A percentile compares a stretch with the other conserved stretches of the same genome.
Evolutionary conservation across 2,888 invertebrate genomes (phyloP).

Genomic region (Phortica okadai): DNA sequence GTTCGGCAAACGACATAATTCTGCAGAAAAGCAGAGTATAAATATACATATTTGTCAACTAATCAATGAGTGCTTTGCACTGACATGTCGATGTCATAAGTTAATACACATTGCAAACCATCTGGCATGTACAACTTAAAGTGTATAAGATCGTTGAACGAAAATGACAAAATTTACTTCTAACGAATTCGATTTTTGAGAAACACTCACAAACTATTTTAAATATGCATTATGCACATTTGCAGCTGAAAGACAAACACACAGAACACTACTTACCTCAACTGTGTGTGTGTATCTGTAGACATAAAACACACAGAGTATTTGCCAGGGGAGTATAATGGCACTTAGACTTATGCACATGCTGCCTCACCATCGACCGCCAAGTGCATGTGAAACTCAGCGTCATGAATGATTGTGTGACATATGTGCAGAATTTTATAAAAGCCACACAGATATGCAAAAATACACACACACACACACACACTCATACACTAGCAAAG

Average conservation of each 20-base stretch:
- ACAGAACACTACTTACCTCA: conserved; percentile 27
- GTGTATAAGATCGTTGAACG: conserved; percentile 42
- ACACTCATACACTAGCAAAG: background rate
- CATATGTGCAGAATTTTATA: conserved; percentile 24
- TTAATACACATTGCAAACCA: too few relatives aligned
- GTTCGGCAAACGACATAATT: too few relatives aligned
- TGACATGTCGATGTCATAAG: too few relatives aligned
- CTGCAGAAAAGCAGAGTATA: too few relatives aligned
- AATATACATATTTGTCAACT: too few relatives aligned
- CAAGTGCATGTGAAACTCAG: background rate
- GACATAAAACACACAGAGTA: conserved; percentile 15
- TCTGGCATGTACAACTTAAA: conserved; percentile 39
- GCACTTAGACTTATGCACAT: conserved; percentile 63
- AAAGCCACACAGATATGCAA: conserved; percentile 10
- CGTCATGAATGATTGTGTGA: conserved; percentile 39
- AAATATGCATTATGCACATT: conserved; percentile 67
- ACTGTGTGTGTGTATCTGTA: background rate
- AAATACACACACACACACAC: background rate
- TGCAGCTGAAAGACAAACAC: conserved; percentile 35
- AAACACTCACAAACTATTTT: conserved; percentile 66
- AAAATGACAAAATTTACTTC: too few relatives aligned
- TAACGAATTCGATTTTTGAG: conserved; percentile 51
- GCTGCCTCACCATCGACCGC: conserved; percentile 34
- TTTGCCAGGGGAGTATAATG: conserved; percentile 54
- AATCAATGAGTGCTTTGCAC: too few relatives aligned